Percentiles rank a stretch among this genome's conserved stretches.
Conservation (phyloP, 2,797 vertebrate genomes). For the Enoplosus armatus region DNA sequence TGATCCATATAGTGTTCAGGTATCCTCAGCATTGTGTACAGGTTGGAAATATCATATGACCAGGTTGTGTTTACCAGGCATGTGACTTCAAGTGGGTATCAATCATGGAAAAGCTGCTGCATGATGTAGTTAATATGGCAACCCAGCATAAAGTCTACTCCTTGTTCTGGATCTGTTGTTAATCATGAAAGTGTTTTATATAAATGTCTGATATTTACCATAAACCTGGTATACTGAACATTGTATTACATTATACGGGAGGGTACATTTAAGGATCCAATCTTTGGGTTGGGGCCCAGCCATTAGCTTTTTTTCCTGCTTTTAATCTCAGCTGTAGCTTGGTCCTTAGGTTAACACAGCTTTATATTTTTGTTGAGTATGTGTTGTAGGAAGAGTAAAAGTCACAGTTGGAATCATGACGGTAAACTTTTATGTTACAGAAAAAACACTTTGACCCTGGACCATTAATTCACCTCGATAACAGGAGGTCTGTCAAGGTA, state of each 20-base stretch:
- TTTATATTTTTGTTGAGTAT: not conserved
- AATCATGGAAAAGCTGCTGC: not conserved
- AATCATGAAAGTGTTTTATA: too few species aligned
- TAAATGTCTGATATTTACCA: too few species aligned
- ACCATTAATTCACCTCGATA: conserved; percentile 86
- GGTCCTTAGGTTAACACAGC: not conserved
- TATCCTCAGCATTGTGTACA: not conserved
- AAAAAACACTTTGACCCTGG: conserved; percentile 84
- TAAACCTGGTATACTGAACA: too few species aligned
- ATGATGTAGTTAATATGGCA: not conserved
- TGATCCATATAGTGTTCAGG: not conserved
- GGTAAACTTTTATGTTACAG: conserved; percentile 70
- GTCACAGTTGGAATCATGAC: not conserved
- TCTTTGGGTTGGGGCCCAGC: not conserved
- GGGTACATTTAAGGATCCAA: not conserved
- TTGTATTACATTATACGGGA: not conserved
- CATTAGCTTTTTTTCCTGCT: not conserved
- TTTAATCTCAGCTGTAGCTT: not conserved
- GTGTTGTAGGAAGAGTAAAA: not conserved
- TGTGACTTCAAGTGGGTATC: not conserved
- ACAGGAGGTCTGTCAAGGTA: conserved; percentile 88
- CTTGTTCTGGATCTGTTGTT: too few species aligned
- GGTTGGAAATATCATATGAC: conserved; percentile 9
- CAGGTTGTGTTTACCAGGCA: not conserved
- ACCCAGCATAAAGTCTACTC: not conserved